Evolutionary conservation across 2,797 vertebrate genomes (phyloP).

Genomic region (Glossophaga mutica): DNA sequence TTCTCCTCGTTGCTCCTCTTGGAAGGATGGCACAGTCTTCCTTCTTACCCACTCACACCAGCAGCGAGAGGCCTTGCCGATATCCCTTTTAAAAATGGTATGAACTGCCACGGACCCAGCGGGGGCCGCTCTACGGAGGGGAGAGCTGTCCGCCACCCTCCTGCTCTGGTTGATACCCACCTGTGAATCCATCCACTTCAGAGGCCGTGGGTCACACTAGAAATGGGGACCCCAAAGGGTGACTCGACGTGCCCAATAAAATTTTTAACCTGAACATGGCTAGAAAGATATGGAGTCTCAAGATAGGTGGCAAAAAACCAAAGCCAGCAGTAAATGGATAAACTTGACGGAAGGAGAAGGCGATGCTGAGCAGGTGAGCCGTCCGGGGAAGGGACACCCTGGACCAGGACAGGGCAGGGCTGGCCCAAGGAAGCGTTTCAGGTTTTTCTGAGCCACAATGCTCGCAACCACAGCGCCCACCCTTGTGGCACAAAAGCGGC

Average conservation of each 20-base stretch:
- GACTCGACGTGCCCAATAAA: neutral
- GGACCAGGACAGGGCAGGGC: rapidly evolving
- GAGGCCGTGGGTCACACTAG: neutral
- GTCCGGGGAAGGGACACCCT: rapidly evolving
- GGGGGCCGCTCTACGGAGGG: no score
- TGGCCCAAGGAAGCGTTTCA: rapidly evolving
- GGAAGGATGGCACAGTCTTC: neutral
- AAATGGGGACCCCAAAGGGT: neutral
- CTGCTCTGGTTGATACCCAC: neutral
- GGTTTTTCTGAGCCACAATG: neutral
- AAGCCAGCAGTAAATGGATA: neutral
- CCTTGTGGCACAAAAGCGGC: rapidly evolving
- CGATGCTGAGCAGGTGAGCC: rapidly evolving
- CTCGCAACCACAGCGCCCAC: rapidly evolving
- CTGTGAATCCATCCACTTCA: neutral
- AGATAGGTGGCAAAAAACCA: neutral
- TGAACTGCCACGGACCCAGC: rapidly evolving
- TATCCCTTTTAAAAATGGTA: neutral
- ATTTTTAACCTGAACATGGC: neutral
- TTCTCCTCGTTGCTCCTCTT: neutral
- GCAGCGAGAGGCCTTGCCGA: neutral
- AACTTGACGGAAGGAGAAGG: neutral
- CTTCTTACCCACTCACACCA: neutral
- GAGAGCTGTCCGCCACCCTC: neutral
- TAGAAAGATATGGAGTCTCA: neutral